Percentiles rank a stretch among this genome's conserved stretches.
These are phyloP conservation scores for Phylloscopus trochilus DNA, from an alignment of 2,113 vertebrate genomes.

Conservation along the genomic window DNA sequence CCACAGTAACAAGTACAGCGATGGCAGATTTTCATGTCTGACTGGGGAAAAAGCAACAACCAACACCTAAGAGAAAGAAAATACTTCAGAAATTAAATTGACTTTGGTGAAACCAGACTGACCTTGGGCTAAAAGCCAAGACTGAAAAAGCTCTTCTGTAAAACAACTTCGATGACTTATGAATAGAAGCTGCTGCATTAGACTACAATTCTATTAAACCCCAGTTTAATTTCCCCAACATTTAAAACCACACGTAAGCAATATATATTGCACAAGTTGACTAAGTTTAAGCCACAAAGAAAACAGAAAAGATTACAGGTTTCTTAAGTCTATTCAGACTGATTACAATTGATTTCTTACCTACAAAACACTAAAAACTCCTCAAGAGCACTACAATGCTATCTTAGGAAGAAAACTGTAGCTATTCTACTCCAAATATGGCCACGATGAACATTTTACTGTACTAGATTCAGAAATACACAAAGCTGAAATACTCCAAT, in stretches of 20 bases:
- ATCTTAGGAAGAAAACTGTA: neutral
- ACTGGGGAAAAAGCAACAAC: constrained; percentile 8
- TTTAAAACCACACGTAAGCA: neutral
- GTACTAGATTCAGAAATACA: neutral
- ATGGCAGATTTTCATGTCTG: neutral
- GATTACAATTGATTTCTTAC: neutral
- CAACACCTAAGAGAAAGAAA: constrained; percentile 10
- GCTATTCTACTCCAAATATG: neutral
- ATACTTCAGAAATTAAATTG: constrained; percentile 6
- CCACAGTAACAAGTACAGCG: neutral
- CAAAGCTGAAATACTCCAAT: neutral
- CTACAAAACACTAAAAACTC: neutral
- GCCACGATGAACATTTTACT: neutral
- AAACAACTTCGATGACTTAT: constrained; percentile 27
- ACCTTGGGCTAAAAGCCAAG: constrained; percentile 27
- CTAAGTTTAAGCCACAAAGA: constrained; percentile 21
- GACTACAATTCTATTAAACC: neutral
- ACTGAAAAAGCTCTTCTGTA: neutral
- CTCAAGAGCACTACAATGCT: neutral
- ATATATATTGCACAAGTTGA: neutral
- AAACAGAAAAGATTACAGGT: neutral
- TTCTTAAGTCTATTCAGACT: neutral
- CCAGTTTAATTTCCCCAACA: neutral
- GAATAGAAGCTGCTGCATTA: neutral
- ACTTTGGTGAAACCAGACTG: neutral